phyloP scores from a whole-genome alignment of 1,140 invertebrate genomes.

The Calliphora vicina region DNA sequence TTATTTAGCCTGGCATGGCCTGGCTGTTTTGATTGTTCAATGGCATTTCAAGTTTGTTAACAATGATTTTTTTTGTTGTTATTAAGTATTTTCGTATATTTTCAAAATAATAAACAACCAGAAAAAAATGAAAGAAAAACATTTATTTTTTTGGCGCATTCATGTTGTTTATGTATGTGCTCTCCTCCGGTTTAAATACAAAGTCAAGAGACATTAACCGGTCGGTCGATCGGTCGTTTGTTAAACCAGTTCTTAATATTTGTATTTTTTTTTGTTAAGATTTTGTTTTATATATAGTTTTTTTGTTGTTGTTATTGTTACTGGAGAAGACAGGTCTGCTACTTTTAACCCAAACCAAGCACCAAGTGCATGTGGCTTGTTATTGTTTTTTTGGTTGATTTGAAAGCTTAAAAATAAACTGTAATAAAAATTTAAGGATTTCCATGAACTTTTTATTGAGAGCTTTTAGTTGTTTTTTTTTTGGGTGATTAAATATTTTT shows the following conservation, averaged over 20 bases:
- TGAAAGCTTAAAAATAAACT: background rate
- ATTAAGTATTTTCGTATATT: too few relatives aligned
- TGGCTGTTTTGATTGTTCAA: constrained; percentile 20
- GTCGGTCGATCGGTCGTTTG: constrained; percentile 16
- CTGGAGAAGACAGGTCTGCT: constrained; percentile 26
- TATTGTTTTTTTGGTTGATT: background rate
- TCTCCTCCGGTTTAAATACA: background rate
- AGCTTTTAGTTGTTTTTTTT: background rate
- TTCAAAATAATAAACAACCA: background rate
- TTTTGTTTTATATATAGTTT: constrained; percentile 23
- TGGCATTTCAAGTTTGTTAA: constrained; percentile 28
- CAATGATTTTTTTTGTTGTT: background rate
- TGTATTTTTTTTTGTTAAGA: background rate
- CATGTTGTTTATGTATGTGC: constrained; percentile 9
- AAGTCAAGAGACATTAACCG: constrained; percentile 30
- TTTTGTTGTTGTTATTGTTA: background rate
- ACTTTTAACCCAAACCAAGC: background rate
- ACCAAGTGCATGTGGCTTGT: background rate
- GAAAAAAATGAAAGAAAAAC: background rate
- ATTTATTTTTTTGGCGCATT: constrained; percentile 8
- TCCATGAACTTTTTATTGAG: background rate
- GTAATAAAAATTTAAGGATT: background rate
- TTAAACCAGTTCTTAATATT: constrained; percentile 15
- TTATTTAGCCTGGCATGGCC: background rate
- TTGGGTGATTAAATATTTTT: background rate